phyloP scores from a whole-genome alignment of 1,140 invertebrate species.

The Ips typographus region DNA sequence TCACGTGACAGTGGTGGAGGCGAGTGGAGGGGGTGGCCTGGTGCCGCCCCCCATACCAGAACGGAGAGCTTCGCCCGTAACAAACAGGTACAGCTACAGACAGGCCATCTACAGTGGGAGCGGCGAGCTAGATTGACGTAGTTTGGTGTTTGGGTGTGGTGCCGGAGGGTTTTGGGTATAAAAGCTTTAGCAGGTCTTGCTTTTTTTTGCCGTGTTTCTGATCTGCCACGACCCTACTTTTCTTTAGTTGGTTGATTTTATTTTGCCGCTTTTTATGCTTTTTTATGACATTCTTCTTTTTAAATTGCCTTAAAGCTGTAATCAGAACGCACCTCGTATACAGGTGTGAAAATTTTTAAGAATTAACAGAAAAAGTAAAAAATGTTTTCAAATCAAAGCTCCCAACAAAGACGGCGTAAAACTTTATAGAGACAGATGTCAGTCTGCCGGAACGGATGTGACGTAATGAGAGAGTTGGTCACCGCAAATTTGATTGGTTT shows the following conservation, averaged over 20 bases:
- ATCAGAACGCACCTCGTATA: no score
- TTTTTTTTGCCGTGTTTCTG: slow-evolving; percentile 7
- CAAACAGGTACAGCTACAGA: slow-evolving; percentile 85
- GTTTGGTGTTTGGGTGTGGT: slow-evolving; percentile 21
- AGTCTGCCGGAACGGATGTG: no score
- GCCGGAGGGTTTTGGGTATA: slow-evolving; percentile 20
- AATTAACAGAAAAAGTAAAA: no score
- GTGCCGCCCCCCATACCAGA: slow-evolving; percentile 57
- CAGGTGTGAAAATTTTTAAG: no score
- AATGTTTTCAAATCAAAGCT: no score
- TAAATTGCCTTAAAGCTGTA: no score
- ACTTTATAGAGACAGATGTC: no score
- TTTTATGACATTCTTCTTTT: no score
- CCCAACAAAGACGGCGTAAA: no score
- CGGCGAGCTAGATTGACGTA: slow-evolving; percentile 48
- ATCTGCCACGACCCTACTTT: neutral
- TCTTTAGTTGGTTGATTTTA: neutral
- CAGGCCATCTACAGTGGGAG: slow-evolving; percentile 69
- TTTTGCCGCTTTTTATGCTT: neutral
- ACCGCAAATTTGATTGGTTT: no score
- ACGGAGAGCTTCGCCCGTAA: slow-evolving; percentile 53
- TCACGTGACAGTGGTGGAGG: slow-evolving; percentile 50
- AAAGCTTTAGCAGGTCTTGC: slow-evolving; percentile 8
- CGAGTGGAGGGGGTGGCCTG: slow-evolving; percentile 40
- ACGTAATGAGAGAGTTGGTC: no score